These are phyloP conservation scores for Acronicta leporina DNA, from an alignment of 2,888 invertebrate species.

Conservation along the genomic window DNA sequence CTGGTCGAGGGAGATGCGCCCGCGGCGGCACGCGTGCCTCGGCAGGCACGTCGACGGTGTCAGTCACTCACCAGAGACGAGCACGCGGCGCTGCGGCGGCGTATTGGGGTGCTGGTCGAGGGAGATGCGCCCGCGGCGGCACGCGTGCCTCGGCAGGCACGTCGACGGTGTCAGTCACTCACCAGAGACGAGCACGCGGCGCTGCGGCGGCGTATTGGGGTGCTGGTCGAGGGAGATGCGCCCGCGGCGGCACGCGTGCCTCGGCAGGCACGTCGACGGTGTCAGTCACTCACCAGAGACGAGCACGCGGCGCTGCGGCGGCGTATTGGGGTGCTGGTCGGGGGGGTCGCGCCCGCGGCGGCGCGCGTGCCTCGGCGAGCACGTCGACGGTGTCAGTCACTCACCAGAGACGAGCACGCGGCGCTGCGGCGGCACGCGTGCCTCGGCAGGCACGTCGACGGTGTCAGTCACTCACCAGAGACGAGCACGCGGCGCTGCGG, in stretches of 20 bases:
- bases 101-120: background rate
- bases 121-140: no score
- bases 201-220: slow-evolving; percentile 5
- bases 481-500: no score
- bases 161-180: background rate
- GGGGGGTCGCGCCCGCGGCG: no score
- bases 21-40: no score
- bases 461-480: no score
- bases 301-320: no score
- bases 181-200: slow-evolving; percentile 59
- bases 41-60: no score
- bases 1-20: background rate
- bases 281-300: no score
- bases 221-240: slow-evolving; percentile 3
- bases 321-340: no score
- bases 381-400: slow-evolving; percentile 4
- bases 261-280: slow-evolving; percentile 9
- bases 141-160: background rate
- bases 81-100: slow-evolving; percentile 17
- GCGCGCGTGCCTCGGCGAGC: background rate
- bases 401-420: no score
- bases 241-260: slow-evolving; percentile 13
- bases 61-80: slow-evolving; percentile 58
- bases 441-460: slow-evolving; percentile 19
- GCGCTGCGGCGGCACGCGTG: slow-evolving; percentile 3